Evolutionary conservation across 2,797 vertebrate genomes (phyloP), one percentile per base, ranked within the genome.

Genomic region (Chloroceryle inda): DNA sequence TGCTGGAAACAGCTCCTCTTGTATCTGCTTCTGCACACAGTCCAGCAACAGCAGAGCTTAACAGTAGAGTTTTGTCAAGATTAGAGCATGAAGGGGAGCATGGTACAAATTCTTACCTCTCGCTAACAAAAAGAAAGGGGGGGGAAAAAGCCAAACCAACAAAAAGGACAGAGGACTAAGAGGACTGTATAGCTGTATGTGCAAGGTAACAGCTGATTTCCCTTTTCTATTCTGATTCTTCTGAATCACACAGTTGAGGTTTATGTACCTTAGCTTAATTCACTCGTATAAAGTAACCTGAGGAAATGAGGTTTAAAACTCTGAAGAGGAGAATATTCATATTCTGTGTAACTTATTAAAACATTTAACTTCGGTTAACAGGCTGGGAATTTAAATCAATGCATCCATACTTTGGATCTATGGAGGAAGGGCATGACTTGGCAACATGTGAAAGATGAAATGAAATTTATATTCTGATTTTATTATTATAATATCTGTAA

Each of bases 51-150:
- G 82, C 91, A 85, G 95, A 89, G 74, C 83, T 96, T 89, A 91
- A 68, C 91, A 63, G 87, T 91, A 64, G 59, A 97, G 97, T 98
- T 98, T 98, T 97, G 96, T 97, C 96, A 95, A 98, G 98, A 97
- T 97, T 98, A 94, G 96, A 97, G 94, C 95, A 92, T 40, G 56
- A 94, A 92, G 95, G 97, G 96, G 97, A 83, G 91, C 56, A 15
- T 44, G 89, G 53, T 49, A 64, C 72, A 74, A 85, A 94, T 76
- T 85, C 96, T 94, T 73, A 94, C 77, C 73, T 93, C 82, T 94
- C 10, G 5, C 75, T 89, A 83, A 68, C 68, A 85, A 88, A 92
- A 95, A 75, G 82, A 62, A 61, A 91, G 15, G 19, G 27, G 11
- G 13, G 38, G 20, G 17, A 61, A 75, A 79, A 29, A 71, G 2